These are phyloP conservation scores for Sebastes hubbsi DNA, from an alignment of 2,797 vertebrate genomes.

Conservation along the genomic window DNA sequence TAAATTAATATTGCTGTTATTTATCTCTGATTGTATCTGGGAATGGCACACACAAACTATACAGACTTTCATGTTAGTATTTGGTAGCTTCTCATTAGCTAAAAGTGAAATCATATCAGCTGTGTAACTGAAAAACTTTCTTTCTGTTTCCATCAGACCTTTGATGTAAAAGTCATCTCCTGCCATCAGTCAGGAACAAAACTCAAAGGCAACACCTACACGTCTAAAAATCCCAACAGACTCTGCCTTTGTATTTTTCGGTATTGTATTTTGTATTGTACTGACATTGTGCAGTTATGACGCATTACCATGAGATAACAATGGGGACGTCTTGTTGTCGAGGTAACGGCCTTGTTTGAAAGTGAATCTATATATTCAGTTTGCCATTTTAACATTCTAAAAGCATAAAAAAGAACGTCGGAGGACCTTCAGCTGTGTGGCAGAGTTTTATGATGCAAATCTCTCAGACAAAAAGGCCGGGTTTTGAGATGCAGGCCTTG, in stretches of 20 bases:
- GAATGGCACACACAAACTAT: not conserved
- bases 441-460: slow-evolving; percentile 81
- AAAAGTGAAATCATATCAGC: not conserved
- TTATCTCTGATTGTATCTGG: not conserved
- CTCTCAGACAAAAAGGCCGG: slow-evolving; percentile 56
- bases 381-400: slow-evolving; percentile 41
- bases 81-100: not conserved
- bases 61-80: not conserved
- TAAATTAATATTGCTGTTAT: not conserved
- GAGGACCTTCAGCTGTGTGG: slow-evolving; percentile 52
- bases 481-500: slow-evolving; percentile 72
- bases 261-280: not conserved
- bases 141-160: not conserved
- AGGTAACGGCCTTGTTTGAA: slow-evolving; percentile 55
- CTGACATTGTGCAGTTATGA: slow-evolving; percentile 24
- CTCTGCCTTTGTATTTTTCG: slow-evolving; percentile 8
- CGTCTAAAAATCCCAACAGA: not conserved
- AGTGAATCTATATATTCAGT: slow-evolving; percentile 59
- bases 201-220: not conserved
- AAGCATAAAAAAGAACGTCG: slow-evolving; percentile 50
- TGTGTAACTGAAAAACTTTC: not conserved
- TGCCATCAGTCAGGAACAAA: not conserved
- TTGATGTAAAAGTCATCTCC: not conserved
- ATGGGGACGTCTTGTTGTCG: slow-evolving; percentile 18
- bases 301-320: slow-evolving; percentile 40